These are phyloP conservation scores for Empidonax alnorum DNA, from an alignment of 2,113 vertebrate genomes.

Conservation along the genomic window DNA sequence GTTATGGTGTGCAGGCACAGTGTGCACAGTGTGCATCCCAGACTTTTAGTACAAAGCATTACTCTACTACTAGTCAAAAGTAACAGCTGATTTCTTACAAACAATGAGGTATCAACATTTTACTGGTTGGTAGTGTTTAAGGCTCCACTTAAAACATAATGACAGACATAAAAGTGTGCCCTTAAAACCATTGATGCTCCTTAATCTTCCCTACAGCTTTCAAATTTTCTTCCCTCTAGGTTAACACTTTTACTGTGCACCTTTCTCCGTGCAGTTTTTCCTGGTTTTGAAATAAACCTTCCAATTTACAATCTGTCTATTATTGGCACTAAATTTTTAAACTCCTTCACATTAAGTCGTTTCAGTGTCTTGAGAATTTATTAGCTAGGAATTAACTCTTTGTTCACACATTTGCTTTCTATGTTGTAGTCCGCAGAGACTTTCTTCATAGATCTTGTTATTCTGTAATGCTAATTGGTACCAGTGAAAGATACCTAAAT, in stretches of 20 bases:
- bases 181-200: conserved; percentile 5
- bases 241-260: not conserved
- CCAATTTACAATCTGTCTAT: conserved; percentile 8
- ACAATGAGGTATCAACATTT: conserved; percentile 17
- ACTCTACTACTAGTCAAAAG: not conserved
- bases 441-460: not conserved
- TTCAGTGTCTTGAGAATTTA: conserved; percentile 29
- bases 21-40: not conserved
- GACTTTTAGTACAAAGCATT: not conserved
- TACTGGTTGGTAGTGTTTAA: conserved; percentile 17
- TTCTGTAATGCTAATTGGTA: conserved; percentile 43
- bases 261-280: not conserved
- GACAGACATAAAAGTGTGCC: not conserved
- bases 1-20: not conserved
- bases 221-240: conserved; percentile 2
- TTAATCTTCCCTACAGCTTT: conserved; percentile 45
- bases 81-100: conserved; percentile 8
- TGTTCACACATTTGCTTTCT: not conserved
- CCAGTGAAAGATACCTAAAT: conserved; percentile 35
- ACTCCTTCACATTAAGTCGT: conserved; percentile 13
- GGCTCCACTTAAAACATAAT: conserved; percentile 12
- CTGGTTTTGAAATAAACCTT: conserved; percentile 20
- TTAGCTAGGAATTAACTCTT: conserved; percentile 57
- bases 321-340: conserved; percentile 34
- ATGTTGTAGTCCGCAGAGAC: not conserved